Evolutionary conservation across 2,113 vertebrate species (phyloP), one percentile per base, ranked within the genome.

Genomic region (Terrapene triunguis): DNA sequence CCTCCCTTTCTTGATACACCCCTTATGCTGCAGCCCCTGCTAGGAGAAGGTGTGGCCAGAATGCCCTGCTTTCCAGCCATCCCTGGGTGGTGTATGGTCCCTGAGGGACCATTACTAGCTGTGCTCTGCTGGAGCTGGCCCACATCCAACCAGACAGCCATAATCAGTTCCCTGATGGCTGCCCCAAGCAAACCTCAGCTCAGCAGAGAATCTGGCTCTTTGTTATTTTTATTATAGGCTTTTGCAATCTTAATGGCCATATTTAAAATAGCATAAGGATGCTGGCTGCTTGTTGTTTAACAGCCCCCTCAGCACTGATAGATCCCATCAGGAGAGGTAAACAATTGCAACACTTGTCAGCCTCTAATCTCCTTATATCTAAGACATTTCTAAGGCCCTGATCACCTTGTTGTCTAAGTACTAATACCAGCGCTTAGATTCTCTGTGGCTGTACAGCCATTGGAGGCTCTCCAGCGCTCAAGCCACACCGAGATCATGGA

Each of bases 261-360:
- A 90, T 97, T 94, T 95, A 96, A 87, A 2, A 10, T 92, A 93
- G 80, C 83, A 84, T 8, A 35, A 22, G 88, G 72, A 89, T 89
- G 78, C 85, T 89, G 83, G 82, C 44, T 95, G 76, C 72, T 95
- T 93, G 93, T 91, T 93, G 79, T 84, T 90, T 89, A 96, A 86
- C 62, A 84, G 53, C 89, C 78, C 81, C 85, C 0, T 0, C 55
- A 84, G 94, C 93, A 44, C 83, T 44, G 95, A 78, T 79, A 59
- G 38, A 85, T 95, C 53, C 62, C 81, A 12, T 57, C 82, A 93
- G 88, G 85, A 82, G 85, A 91, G 81, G 74, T 88, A 92, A 82
- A 86, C 94, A 86, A 89, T 65, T 79, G 87, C 83, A 93, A 10
- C 47, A 8, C 35, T 95, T 95, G 62, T 42, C n/a, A 72, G 94